phyloP scores from a whole-genome alignment of 2,797 vertebrate species.

The Semotilus atromaculatus region DNA sequence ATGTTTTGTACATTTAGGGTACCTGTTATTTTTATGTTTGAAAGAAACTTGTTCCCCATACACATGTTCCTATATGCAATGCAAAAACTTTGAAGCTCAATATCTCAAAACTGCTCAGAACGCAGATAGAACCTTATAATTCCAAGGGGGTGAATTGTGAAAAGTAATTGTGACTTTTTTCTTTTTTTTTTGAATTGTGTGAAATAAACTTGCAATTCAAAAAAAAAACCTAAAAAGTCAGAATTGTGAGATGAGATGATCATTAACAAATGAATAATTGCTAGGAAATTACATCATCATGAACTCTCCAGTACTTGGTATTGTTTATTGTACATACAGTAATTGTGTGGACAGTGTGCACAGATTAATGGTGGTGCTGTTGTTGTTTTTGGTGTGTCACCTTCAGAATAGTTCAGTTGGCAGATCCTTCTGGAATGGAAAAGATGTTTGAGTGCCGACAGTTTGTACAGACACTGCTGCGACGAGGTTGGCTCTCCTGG shows the following conservation, averaged over 20 bases:
- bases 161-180: no score
- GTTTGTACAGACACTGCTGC: constrained; percentile 87
- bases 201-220: no score
- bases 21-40: no score
- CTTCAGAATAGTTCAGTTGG: constrained; percentile 82
- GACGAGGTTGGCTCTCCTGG: constrained; percentile 85
- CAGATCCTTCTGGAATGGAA: constrained; percentile 83
- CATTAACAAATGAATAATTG: background rate
- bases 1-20: no score
- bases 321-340: constrained; percentile 2
- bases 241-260: background rate
- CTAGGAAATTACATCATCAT: background rate
- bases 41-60: no score
- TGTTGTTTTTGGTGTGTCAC: background rate
- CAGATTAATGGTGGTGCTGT: background rate
- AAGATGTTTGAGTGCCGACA: constrained; percentile 91
- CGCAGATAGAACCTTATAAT: no score
- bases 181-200: no score
- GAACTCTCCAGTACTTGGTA: background rate
- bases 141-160: no score
- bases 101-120: no score
- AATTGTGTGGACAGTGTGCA: constrained; percentile 9
- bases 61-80: no score
- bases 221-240: no score
- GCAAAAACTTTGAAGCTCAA: no score